Percentiles rank a stretch among this genome's conserved stretches.
Evolutionary conservation across 2,888 invertebrate genomes (phyloP).

Genomic region (Andrena fulva): DNA sequence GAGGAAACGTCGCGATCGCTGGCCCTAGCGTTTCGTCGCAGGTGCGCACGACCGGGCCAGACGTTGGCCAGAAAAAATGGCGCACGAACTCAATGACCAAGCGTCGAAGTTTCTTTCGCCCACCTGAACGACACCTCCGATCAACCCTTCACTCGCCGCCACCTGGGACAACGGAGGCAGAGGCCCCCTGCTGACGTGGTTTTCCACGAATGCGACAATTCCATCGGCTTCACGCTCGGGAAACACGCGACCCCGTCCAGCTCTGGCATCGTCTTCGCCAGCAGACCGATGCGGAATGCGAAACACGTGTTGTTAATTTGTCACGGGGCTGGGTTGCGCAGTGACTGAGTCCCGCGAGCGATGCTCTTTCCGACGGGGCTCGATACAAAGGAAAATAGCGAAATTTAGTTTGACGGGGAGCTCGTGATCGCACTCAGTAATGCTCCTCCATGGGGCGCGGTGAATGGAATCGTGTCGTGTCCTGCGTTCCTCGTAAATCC

Average conservation of each 20-base stretch:
- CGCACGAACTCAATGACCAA: slow-evolving; percentile 31
- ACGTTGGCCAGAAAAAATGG: slow-evolving; percentile 32
- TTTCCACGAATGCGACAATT: slow-evolving; percentile 23
- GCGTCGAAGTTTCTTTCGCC: slow-evolving; percentile 22
- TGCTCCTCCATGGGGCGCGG: neutral
- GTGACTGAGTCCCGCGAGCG: slow-evolving; percentile 15
- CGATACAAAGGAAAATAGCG: slow-evolving; percentile 49
- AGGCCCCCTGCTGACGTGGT: too few species aligned
- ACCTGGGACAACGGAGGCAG: too few species aligned
- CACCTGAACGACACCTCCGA: too few species aligned
- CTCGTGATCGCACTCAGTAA: slow-evolving; percentile 43
- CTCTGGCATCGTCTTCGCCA: slow-evolving; percentile 13
- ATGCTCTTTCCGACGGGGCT: neutral
- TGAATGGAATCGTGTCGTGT: neutral
- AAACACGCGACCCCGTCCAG: slow-evolving; percentile 13
- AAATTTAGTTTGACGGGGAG: slow-evolving; percentile 47
- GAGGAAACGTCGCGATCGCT: slow-evolving; percentile 39
- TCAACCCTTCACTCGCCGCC: too few species aligned
- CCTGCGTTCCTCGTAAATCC: neutral
- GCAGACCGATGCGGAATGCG: slow-evolving; percentile 40
- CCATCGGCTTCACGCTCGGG: slow-evolving; percentile 36
- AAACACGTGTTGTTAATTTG: slow-evolving; percentile 60
- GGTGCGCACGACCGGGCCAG: slow-evolving; percentile 29
- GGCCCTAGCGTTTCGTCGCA: slow-evolving; percentile 40
- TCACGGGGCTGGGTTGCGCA: slow-evolving; percentile 41